Conservation (phyloP, 1,140 invertebrate species). For the Psilanteris sp. region DNA sequence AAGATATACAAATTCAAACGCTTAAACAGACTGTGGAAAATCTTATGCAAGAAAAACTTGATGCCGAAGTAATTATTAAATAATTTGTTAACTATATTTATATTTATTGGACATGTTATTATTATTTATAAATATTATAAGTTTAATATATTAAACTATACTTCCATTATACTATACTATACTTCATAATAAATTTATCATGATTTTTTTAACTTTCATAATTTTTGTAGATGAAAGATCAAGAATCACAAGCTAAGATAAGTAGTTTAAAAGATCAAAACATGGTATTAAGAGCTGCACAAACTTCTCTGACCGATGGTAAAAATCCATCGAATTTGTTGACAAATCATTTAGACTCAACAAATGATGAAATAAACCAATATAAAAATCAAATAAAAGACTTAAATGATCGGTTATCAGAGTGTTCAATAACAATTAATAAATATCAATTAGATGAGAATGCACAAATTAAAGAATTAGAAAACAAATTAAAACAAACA, state of each 20-base stretch:
- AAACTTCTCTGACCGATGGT: slow-evolving; percentile 66
- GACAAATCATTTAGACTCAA: slow-evolving; percentile 49
- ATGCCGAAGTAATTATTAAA: slow-evolving; percentile 79
- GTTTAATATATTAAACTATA: neutral
- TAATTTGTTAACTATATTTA: too few relatives aligned
- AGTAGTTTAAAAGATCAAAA: slow-evolving; percentile 93
- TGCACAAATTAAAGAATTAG: slow-evolving; percentile 63
- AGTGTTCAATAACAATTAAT: slow-evolving; percentile 63
- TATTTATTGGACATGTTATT: too few relatives aligned
- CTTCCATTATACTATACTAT: too few relatives aligned
- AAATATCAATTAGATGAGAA: slow-evolving; percentile 64
- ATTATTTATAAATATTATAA: too few relatives aligned
- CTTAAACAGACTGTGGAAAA: slow-evolving; percentile 81
- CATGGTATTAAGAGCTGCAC: slow-evolving; percentile 88
- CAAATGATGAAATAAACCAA: slow-evolving; percentile 69
- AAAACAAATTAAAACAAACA: slow-evolving; percentile 75
- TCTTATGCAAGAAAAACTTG: slow-evolving; percentile 80
- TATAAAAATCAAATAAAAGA: slow-evolving; percentile 68
- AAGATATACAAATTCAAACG: slow-evolving; percentile 87
- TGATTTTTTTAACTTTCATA: too few relatives aligned
- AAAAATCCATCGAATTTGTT: slow-evolving; percentile 33
- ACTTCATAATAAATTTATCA: too few relatives aligned
- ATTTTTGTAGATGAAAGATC: slow-evolving; percentile 82
- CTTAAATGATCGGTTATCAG: slow-evolving; percentile 69
- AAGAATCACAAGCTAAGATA: slow-evolving; percentile 85